Evolutionary conservation across 2,888 invertebrate species (phyloP).

Genomic region (Eugnorisma glareosa): DNA sequence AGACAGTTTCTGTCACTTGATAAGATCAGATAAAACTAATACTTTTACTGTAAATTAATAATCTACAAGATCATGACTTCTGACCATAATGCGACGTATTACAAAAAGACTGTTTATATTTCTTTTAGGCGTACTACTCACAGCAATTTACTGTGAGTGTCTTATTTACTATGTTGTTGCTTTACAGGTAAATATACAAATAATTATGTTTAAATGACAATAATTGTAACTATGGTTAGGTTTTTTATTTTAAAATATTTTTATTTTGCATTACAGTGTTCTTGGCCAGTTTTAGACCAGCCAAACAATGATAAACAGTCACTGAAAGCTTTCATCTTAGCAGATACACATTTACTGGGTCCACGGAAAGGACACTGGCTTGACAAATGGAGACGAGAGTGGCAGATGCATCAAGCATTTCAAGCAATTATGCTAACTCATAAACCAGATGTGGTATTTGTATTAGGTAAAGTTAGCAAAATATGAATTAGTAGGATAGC

Average conservation of each 20-base stretch:
- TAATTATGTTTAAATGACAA: background rate
- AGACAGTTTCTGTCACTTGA: conserved; percentile 17
- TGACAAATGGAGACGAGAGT: conserved; percentile 98
- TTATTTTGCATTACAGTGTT: conserved; percentile 89
- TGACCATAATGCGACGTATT: conserved; percentile 74
- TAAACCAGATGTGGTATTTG: conserved; percentile 96
- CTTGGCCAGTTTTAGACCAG: conserved; percentile 91
- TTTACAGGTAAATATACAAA: conserved; percentile 76
- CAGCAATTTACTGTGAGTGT: conserved; percentile 81
- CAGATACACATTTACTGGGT: conserved; percentile 98
- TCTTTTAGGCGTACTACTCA: conserved; percentile 75
- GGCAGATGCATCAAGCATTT: conserved; percentile 99
- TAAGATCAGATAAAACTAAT: conserved; percentile 25
- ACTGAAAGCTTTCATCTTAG: conserved; percentile 94
- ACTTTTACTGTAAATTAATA: background rate
- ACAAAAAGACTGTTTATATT: conserved; percentile 76
- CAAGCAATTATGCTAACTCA: conserved; percentile 95
- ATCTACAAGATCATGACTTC: conserved; percentile 24
- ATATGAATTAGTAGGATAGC: background rate
- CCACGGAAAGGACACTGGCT: conserved; percentile 97
- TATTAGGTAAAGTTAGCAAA: conserved; percentile 92
- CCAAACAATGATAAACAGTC: conserved; percentile 79
- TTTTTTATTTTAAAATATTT: background rate
- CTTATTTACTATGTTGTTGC: conserved; percentile 82
- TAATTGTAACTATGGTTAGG: background rate